These are phyloP conservation scores for Tenodera sinensis DNA, from an alignment of 2,888 invertebrate genomes.

Conservation along the genomic window DNA sequence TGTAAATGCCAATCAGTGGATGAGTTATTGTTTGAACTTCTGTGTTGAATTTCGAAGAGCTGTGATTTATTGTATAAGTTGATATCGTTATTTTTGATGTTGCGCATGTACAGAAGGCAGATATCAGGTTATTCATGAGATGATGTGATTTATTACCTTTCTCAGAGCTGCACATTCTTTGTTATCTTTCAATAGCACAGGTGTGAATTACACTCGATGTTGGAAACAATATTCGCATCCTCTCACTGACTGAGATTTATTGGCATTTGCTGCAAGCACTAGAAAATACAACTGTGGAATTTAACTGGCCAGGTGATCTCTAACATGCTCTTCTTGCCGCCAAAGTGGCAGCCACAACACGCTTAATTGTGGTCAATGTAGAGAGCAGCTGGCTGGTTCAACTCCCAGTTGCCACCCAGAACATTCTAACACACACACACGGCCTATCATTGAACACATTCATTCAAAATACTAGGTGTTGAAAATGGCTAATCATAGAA, in stretches of 20 bases:
- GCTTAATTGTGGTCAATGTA: neutral
- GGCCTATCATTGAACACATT: neutral
- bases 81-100: neutral
- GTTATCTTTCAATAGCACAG: neutral
- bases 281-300: neutral
- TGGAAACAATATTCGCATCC: neutral
- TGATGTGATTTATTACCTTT: neutral
- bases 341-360: neutral
- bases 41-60: neutral
- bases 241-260: neutral
- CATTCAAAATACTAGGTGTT: no score
- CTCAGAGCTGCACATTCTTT: neutral
- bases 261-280: neutral
- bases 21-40: no score
- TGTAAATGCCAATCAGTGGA: no score
- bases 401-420: neutral
- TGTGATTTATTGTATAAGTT: neutral
- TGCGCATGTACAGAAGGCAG: neutral
- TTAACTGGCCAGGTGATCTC: neutral
- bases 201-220: neutral
- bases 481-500: no score
- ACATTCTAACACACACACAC: neutral
- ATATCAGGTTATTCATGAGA: neutral
- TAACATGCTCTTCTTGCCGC: neutral
- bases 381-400: neutral